These are phyloP conservation scores for Heliconius ismenius DNA, from an alignment of 2,888 invertebrate species.

Conservation along the genomic window DNA sequence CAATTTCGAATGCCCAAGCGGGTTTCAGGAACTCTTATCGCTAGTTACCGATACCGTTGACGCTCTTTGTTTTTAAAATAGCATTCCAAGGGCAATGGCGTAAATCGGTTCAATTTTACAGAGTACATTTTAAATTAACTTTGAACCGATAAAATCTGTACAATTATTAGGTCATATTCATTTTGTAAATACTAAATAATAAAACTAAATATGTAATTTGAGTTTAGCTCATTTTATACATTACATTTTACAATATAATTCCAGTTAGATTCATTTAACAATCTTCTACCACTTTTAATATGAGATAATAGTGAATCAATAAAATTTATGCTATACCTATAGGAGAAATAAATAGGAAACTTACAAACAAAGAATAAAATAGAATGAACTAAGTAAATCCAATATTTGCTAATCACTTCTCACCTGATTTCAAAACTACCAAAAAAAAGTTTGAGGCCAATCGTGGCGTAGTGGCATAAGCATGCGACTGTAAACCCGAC, in stretches of 20 bases:
- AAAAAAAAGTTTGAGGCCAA: too few species aligned
- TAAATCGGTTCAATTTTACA: constrained; percentile 13
- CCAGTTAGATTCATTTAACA: not conserved
- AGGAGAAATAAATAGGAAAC: not conserved
- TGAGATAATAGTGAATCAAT: not conserved
- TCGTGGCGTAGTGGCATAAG: too few species aligned
- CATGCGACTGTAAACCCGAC: too few species aligned
- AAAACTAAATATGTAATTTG: not conserved
- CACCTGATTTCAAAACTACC: too few species aligned
- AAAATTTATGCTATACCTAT: not conserved
- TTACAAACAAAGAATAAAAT: not conserved
- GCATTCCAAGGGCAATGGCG: constrained; percentile 30
- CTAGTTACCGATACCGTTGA: constrained; percentile 14
- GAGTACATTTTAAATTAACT: constrained; percentile 1
- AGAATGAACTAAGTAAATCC: too few species aligned
- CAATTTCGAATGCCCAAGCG: constrained; percentile 31
- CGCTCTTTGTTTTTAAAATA: constrained; percentile 23
- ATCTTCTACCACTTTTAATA: not conserved
- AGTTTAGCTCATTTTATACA: not conserved
- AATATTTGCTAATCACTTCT: not conserved
- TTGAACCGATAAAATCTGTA: not conserved
- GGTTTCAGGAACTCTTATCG: constrained; percentile 29
- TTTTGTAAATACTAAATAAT: not conserved
- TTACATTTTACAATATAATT: not conserved
- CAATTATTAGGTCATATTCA: too few species aligned